Evolutionary conservation across 2,113 vertebrate genomes (phyloP), one percentile per base, ranked within the genome.

Genomic region (Pogona vitticeps): DNA sequence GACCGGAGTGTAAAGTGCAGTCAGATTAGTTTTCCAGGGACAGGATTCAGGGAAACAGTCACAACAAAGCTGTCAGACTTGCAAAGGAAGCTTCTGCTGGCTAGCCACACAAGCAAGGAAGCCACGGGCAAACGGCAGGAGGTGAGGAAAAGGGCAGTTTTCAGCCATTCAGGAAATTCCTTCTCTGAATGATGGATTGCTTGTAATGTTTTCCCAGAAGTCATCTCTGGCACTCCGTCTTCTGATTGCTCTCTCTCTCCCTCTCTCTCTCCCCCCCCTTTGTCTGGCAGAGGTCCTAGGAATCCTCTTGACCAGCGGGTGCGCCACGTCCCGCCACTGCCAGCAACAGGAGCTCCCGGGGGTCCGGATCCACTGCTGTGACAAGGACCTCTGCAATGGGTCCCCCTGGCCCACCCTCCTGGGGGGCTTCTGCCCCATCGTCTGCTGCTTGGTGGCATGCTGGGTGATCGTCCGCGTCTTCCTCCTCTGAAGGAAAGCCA

Each of bases 281-380:
- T 78, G 86, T 86, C 20, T 91, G 93, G 56, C 95, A 98, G 98
- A 97, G 83, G 97, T 97, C 52, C 95, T 98, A 95, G 97, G 98
- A 79, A 97, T 98, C 59, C 95, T 97, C 83, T 94, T 98, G 96
- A 96, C 98, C 93, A 98, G 98, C 4, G 98, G 98, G 86, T 98
- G 98, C 31, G 98, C 98, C 94, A 98, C 98, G 7, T 98, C 98
- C 52, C 97, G 98, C 70, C 98, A 98, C 95, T 98, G 97, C 94
- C 98, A 98, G 93, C 98, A 98, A 92, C 97, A 97, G 85, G 98
- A 98, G 93, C 96, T 98, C 87, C 98, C 98, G 1, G 98, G 98
- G 28, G 97, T 98, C 86, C 96, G 96, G 72, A 98, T 98, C 95
- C 97, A 98, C 94, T 98, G 98, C 95, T 98, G 98, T 0, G 96